A percentile compares a stretch with the other conserved stretches of the same genome.
phyloP scores from a whole-genome alignment of 2,888 invertebrate genomes.

The Lasiommata megera region DNA sequence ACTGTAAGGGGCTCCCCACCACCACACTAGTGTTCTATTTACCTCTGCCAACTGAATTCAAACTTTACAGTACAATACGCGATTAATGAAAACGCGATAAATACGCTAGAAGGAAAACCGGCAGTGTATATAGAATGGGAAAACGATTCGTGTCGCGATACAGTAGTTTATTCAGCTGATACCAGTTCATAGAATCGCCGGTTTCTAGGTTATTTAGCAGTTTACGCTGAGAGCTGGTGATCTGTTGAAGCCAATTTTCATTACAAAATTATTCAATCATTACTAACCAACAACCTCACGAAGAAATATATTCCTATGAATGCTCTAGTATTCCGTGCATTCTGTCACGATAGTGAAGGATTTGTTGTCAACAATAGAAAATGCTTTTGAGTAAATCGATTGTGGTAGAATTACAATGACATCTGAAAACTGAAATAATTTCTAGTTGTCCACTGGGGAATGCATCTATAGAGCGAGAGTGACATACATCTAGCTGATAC shows the following conservation, averaged over 20 bases:
- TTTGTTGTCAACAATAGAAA: no score
- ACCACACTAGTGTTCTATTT: slow-evolving; percentile 36
- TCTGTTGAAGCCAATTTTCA: background rate
- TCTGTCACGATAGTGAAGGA: no score
- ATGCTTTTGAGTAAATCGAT: no score
- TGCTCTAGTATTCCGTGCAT: no score
- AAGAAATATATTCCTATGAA: no score
- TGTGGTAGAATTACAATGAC: no score
- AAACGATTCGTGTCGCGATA: background rate
- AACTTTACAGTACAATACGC: slow-evolving; percentile 38
- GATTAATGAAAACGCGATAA: background rate
- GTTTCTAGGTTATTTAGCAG: slow-evolving; percentile 71
- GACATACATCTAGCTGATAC: no score
- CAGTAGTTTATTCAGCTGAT: slow-evolving; percentile 31
- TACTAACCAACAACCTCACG: no score
- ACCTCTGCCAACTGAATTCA: slow-evolving; percentile 27
- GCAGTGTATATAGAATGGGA: slow-evolving; percentile 36
- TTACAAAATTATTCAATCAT: no score
- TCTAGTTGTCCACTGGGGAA: no score
- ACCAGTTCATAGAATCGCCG: slow-evolving; percentile 59
- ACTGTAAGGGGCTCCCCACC: slow-evolving; percentile 45
- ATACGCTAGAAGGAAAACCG: background rate
- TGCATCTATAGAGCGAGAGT: no score
- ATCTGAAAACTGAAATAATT: no score
- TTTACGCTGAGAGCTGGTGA: slow-evolving; percentile 32